Percentiles rank a stretch among this genome's conserved stretches.
These are phyloP conservation scores for Drosophila mimica DNA, from an alignment of 2,888 invertebrate genomes.

Conservation along the genomic window DNA sequence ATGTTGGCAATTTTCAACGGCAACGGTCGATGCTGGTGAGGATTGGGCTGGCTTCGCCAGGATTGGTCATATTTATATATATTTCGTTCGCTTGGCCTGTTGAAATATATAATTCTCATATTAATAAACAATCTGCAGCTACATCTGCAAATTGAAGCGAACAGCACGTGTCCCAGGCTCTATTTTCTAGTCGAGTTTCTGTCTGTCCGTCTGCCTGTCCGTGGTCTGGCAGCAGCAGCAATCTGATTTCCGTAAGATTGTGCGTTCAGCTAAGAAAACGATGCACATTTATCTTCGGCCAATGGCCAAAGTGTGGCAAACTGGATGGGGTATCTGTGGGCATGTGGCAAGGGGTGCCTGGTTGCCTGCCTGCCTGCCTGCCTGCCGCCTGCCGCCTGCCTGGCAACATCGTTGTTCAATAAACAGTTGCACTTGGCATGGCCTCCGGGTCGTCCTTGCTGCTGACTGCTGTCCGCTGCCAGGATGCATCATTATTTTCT, in stretches of 20 bases:
- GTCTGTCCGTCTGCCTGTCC: background rate
- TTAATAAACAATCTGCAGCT: slow-evolving; percentile 67
- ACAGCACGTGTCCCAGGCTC: slow-evolving; percentile 34
- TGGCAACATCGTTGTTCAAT: slow-evolving; percentile 65
- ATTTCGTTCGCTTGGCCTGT: slow-evolving; percentile 20
- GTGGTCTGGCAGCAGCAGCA: slow-evolving; percentile 45
- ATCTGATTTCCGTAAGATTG: slow-evolving; percentile 74
- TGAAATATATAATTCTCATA: slow-evolving; percentile 67
- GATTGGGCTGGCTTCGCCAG: background rate
- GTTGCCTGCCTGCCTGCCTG: background rate
- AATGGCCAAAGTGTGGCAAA: slow-evolving; percentile 6
- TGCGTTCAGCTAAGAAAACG: slow-evolving; percentile 79
- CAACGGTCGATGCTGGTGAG: background rate
- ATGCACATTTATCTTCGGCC: slow-evolving; percentile 66
- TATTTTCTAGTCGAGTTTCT: slow-evolving; percentile 7
- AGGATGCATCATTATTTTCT: slow-evolving; percentile 81
- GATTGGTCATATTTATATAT: slow-evolving; percentile 45
- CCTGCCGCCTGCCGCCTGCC: slow-evolving; percentile 24
- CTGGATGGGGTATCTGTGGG: background rate
- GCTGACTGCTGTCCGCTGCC: slow-evolving; percentile 46
- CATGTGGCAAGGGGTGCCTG: background rate
- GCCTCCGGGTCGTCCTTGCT: slow-evolving; percentile 30
- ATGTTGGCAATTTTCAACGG: slow-evolving; percentile 39
- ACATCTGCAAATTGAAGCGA: slow-evolving; percentile 49
- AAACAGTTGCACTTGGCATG: slow-evolving; percentile 65